These are phyloP conservation scores for Nothobranchius kuhntae DNA, from an alignment of 2,113 vertebrate genomes.

Conservation along the genomic window DNA sequence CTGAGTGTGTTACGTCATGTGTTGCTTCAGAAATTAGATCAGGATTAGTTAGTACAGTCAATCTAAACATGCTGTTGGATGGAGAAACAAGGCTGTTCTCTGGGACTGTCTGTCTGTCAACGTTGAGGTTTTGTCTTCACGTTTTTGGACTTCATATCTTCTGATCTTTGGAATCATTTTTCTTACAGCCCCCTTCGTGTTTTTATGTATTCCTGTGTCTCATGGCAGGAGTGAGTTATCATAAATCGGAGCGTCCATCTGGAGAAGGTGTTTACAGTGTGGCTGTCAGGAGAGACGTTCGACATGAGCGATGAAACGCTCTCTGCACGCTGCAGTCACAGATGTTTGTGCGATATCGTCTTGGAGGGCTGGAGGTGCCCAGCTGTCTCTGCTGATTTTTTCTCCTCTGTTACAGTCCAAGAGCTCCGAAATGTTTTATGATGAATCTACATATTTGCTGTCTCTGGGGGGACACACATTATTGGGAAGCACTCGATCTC, in stretches of 20 bases:
- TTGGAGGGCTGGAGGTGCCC: conserved; percentile 59
- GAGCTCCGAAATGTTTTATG: conserved; percentile 64
- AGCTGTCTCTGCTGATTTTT: conserved; percentile 63
- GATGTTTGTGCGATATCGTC: conserved; percentile 61
- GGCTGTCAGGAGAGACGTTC: conserved; percentile 44
- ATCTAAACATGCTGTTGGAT: too few relatives aligned
- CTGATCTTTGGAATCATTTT: neutral
- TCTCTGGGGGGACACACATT: conserved; percentile 61
- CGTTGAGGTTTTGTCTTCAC: neutral
- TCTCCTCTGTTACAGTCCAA: conserved; percentile 39
- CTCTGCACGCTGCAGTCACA: conserved; percentile 40
- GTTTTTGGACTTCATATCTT: neutral
- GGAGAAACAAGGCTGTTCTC: too few relatives aligned
- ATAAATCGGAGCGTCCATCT: conserved; percentile 39
- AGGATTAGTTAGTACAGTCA: too few relatives aligned
- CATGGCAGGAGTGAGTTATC: neutral
- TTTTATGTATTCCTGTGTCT: neutral
- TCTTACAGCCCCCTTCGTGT: neutral
- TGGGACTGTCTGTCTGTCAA: too few relatives aligned
- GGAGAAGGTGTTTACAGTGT: conserved; percentile 54
- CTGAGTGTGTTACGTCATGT: too few relatives aligned
- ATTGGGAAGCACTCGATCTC: conserved; percentile 74
- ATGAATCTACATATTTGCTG: conserved; percentile 75
- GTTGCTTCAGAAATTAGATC: too few relatives aligned
- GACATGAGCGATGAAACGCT: conserved; percentile 63